Conservation (phyloP, 2,113 vertebrate species). For the Lepisosteus oculatus region DNA sequence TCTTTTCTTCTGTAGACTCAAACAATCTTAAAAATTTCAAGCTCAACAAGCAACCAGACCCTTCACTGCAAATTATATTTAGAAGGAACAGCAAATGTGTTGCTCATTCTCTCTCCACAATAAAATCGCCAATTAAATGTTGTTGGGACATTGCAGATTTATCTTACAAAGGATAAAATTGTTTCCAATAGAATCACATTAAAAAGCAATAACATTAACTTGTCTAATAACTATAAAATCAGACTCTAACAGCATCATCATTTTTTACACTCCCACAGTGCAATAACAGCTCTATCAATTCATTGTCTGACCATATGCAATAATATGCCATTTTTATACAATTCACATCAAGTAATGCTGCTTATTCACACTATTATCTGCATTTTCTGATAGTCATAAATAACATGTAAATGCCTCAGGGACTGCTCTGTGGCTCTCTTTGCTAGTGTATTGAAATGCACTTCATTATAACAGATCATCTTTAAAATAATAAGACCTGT, state of each 20-base stretch:
- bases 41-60: too few relatives aligned
- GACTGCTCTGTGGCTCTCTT: background rate
- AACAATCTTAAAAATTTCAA: too few relatives aligned
- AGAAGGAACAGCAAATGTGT: background rate
- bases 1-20: too few relatives aligned
- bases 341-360: slow-evolving; percentile 28
- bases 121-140: background rate
- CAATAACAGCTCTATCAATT: background rate
- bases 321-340: background rate
- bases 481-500: slow-evolving; percentile 44
- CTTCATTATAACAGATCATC: slow-evolving; percentile 40
- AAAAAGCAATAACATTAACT: slow-evolving; percentile 2
- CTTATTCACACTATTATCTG: slow-evolving; percentile 25
- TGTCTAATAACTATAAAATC: background rate
- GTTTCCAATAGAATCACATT: slow-evolving; percentile 7
- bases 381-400: slow-evolving; percentile 30
- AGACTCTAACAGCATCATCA: background rate
- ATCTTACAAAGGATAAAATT: background rate
- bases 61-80: too few relatives aligned
- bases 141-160: background rate
- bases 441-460: slow-evolving; percentile 16
- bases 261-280: background rate
- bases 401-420: slow-evolving; percentile 12
- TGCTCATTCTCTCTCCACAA: background rate
- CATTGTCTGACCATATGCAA: background rate